These are phyloP conservation scores for Anadara kagoshimensis DNA, from an alignment of 1,140 invertebrate genomes.

Conservation along the genomic window DNA sequence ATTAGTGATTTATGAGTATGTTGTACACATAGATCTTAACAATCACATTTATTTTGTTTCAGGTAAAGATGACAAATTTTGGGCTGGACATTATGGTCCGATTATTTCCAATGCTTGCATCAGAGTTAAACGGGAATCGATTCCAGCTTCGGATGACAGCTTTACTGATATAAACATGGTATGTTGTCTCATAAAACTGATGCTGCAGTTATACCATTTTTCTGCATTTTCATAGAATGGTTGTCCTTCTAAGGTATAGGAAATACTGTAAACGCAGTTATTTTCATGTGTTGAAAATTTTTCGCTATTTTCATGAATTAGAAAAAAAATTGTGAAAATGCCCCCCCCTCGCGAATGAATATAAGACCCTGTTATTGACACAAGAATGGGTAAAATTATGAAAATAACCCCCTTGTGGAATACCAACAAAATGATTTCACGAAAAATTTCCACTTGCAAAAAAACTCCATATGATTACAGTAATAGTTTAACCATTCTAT, in stretches of 20 bases:
- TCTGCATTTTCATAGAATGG: background rate
- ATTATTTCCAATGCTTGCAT: slow-evolving; percentile 48
- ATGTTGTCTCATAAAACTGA: background rate
- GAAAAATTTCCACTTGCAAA: too few species aligned
- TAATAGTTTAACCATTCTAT: too few species aligned
- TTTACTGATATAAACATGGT: slow-evolving; percentile 45
- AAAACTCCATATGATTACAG: too few species aligned
- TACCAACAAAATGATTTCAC: too few species aligned
- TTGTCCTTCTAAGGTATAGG: background rate
- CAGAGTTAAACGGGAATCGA: slow-evolving; percentile 52
- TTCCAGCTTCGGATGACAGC: slow-evolving; percentile 43
- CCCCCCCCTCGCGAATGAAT: too few species aligned
- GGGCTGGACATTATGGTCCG: slow-evolving; percentile 55
- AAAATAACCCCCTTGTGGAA: too few species aligned
- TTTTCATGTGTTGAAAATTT: too few species aligned
- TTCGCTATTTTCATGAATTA: too few species aligned
- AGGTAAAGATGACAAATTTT: slow-evolving; percentile 63
- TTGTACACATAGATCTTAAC: background rate
- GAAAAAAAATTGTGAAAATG: too few species aligned
- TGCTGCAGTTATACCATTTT: background rate
- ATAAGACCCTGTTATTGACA: too few species aligned
- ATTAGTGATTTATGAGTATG: background rate
- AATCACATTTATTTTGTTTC: background rate
- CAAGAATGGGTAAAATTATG: too few species aligned
- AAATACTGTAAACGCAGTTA: too few species aligned